These are phyloP conservation scores for Mormyrus iriodes DNA, from an alignment of 2,113 vertebrate species.

Conservation along the genomic window DNA sequence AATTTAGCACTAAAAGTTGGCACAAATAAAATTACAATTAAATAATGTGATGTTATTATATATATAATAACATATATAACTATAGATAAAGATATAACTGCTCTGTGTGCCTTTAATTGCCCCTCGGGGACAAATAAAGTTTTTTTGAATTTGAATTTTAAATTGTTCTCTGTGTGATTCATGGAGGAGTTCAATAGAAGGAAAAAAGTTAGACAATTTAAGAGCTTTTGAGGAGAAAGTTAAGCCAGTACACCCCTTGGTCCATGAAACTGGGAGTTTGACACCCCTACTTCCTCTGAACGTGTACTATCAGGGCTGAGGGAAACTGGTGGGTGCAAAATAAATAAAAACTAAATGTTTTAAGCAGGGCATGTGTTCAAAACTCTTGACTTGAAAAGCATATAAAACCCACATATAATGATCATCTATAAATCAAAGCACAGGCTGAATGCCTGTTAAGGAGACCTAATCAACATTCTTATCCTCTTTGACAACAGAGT, in stretches of 20 bases:
- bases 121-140: no score
- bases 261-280: background rate
- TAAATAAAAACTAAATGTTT: slow-evolving; percentile 4
- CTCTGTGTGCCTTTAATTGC: no score
- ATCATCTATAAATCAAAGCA: background rate
- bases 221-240: background rate
- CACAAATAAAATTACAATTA: background rate
- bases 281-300: background rate
- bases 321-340: background rate
- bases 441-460: background rate
- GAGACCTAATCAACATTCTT: slow-evolving; percentile 5
- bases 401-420: background rate
- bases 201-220: background rate
- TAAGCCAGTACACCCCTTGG: background rate
- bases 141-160: no score
- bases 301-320: background rate
- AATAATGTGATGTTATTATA: background rate
- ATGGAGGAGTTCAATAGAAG: background rate
- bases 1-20: background rate
- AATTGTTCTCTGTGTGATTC: background rate
- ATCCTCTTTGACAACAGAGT: background rate
- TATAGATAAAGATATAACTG: no score
- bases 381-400: background rate
- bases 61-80: no score
- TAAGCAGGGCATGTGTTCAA: background rate